Conservation (phyloP, 30 jellyfish, hydroid and myxozoan genomes). For the Hydractinia symbiolongicarpus region DNA sequence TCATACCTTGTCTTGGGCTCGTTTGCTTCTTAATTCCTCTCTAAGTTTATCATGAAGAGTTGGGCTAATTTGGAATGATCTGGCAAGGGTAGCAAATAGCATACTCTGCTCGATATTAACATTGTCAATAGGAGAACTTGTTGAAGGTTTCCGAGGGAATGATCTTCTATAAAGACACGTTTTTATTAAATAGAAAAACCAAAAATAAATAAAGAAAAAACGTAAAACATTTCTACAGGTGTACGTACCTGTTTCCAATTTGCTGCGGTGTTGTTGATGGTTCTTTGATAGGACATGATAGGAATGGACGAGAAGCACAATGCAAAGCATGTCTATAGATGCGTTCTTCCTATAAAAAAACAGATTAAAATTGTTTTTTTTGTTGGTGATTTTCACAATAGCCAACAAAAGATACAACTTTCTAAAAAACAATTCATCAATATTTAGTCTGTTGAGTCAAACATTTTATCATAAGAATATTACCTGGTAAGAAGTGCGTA, state of each 20-base stretch:
- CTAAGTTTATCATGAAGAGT: neutral
- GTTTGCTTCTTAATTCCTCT: conserved; percentile 5
- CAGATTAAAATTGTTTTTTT: neutral
- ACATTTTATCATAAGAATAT: too few species aligned
- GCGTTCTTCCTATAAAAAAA: neutral
- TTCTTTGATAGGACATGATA: conserved; percentile 4
- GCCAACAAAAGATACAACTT: neutral
- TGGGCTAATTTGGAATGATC: neutral
- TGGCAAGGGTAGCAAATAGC: neutral
- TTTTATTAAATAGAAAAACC: neutral
- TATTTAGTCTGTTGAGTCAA: neutral
- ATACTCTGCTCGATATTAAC: neutral
- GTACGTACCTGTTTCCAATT: neutral
- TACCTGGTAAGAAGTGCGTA: too few species aligned
- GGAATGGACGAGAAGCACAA: conserved; percentile 1
- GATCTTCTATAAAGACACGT: too few species aligned
- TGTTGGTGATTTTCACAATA: neutral
- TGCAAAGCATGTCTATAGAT: neutral
- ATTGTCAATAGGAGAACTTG: neutral
- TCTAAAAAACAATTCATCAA: neutral
- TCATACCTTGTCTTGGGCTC: too few species aligned
- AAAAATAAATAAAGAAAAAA: neutral
- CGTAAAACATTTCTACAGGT: neutral
- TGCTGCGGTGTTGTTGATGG: neutral
- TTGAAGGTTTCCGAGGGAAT: neutral